A percentile compares a stretch with the other conserved stretches of the same genome.
These are phyloP conservation scores for Actinostola sp. DNA, from an alignment of 92 coral and sea anemone species.

Conservation along the genomic window DNA sequence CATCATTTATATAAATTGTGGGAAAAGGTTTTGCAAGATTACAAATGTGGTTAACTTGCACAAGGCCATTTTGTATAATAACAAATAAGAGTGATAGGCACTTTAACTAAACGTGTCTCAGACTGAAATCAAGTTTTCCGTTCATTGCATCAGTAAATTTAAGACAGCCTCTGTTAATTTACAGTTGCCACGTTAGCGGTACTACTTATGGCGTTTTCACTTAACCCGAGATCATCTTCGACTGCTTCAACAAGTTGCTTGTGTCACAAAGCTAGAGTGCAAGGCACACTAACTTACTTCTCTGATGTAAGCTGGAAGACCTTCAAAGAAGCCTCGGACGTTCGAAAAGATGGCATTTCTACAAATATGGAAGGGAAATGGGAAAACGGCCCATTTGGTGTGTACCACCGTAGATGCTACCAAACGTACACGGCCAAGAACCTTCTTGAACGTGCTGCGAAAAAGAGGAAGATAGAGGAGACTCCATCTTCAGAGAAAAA, in stretches of 20 bases:
- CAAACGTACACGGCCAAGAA: conserved; percentile 52
- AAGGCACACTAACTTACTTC: conserved; percentile 46
- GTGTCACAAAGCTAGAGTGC: conserved; percentile 47
- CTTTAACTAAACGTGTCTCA: no score
- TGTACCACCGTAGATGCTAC: conserved; percentile 45
- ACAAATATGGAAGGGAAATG: conserved; percentile 46
- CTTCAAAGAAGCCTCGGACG: conserved; percentile 37
- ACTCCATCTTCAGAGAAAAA: background rate
- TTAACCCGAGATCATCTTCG: conserved; percentile 8
- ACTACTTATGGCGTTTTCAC: conserved; percentile 15
- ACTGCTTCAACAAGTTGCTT: conserved; percentile 15
- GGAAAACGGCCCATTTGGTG: conserved; percentile 59
- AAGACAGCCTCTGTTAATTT: no score
- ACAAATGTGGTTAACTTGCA: no score
- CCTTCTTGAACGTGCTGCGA: conserved; percentile 35
- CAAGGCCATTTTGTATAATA: no score
- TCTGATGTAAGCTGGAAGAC: conserved; percentile 46
- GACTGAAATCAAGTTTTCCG: no score
- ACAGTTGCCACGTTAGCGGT: no score
- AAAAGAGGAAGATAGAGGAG: conserved; percentile 33
- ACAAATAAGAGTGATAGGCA: no score
- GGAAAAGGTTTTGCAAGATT: no score
- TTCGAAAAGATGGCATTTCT: conserved; percentile 40
- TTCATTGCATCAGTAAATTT: no score
- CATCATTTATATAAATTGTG: no score